These are phyloP conservation scores for Parelbella ahira DNA, from an alignment of 2,888 invertebrate genomes.

Conservation along the genomic window DNA sequence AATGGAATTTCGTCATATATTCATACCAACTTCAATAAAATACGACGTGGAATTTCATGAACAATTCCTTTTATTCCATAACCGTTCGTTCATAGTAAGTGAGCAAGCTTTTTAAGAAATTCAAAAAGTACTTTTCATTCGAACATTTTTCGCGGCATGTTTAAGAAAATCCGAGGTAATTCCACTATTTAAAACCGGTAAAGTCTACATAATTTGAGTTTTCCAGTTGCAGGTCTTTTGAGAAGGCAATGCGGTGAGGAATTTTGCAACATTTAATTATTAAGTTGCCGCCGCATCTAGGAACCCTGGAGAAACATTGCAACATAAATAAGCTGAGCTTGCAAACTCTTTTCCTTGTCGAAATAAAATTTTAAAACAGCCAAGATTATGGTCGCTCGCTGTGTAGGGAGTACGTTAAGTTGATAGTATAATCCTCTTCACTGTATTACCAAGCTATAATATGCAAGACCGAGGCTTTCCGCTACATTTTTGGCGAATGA, in stretches of 20 bases:
- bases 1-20: too few species aligned
- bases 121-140: constrained; percentile 4
- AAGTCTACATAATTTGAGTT: constrained; percentile 22
- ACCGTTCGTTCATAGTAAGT: too few species aligned
- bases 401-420: constrained; percentile 13
- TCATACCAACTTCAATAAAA: too few species aligned
- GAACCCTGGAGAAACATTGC: constrained; percentile 34
- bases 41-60: too few species aligned
- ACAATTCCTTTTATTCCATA: too few species aligned
- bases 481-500: too few species aligned
- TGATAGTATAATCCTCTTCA: constrained; percentile 14
- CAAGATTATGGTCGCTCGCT: constrained; percentile 13
- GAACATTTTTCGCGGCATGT: constrained; percentile 13
- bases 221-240: constrained; percentile 25
- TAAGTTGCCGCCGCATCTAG: constrained; percentile 36
- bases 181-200: constrained; percentile 22
- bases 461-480: too few species aligned
- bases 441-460: constrained; percentile 2
- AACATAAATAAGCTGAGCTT: constrained; percentile 32
- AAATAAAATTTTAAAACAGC: constrained; percentile 23
- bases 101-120: not conserved
- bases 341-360: constrained; percentile 31
- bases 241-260: constrained; percentile 25
- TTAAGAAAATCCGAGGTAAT: constrained; percentile 20
- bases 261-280: constrained; percentile 39